Evolutionary conservation across 2,113 vertebrate genomes (phyloP).

Genomic region (Brachypodius melanocephalos): DNA sequence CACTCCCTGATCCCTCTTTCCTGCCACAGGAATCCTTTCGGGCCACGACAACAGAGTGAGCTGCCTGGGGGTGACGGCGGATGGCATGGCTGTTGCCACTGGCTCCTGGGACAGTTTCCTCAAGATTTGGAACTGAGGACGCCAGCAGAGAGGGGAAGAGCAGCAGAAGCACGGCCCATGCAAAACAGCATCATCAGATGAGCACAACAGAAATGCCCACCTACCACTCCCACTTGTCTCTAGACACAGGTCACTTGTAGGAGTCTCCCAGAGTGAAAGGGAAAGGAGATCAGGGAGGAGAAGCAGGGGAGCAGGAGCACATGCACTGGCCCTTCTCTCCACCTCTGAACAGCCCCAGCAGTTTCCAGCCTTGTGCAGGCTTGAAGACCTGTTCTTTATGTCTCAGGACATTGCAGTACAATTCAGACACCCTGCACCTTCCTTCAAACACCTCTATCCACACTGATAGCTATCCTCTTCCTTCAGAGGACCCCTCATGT

Average conservation of each 20-base stretch:
- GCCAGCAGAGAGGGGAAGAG: neutral
- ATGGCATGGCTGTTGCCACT: constrained; percentile 94
- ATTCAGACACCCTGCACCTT: neutral
- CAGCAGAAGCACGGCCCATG: neutral
- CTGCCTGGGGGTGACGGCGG: constrained; percentile 89
- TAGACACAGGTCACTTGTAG: constrained; percentile 33
- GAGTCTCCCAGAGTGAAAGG: neutral
- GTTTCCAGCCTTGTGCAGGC: neutral
- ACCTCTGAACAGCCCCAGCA: neutral
- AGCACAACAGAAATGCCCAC: neutral
- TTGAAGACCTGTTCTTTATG: neutral
- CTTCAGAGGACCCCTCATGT: neutral
- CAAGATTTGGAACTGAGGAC: constrained; percentile 93
- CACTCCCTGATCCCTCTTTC: neutral
- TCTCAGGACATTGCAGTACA: neutral
- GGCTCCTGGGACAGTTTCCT: constrained; percentile 99
- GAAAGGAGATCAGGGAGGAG: neutral
- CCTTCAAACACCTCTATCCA: neutral
- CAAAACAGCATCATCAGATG: neutral
- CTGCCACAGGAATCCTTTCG: constrained; percentile 83
- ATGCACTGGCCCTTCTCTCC: neutral
- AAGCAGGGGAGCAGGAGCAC: neutral
- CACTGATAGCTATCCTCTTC: neutral
- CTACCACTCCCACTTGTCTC: constrained; percentile 18
- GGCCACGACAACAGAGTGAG: constrained; percentile 98